Conservation (phyloP, 2,888 invertebrate genomes). For the Melikaiella ostensackeni region DNA sequence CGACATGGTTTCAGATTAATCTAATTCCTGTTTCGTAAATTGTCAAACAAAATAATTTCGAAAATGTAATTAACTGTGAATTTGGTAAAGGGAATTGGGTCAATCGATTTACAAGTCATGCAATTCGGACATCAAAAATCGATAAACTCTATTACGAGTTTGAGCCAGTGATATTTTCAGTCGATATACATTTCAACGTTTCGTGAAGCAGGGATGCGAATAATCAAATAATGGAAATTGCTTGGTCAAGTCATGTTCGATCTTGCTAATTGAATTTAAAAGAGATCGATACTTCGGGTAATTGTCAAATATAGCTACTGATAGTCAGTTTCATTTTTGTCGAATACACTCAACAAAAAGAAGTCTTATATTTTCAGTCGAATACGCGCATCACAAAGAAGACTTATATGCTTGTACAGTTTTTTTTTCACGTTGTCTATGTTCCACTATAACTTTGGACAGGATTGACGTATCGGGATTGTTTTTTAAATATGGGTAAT, state of each 20-base stretch:
- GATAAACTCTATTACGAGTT: not conserved
- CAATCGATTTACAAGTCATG: not conserved
- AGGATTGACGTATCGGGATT: too few relatives aligned
- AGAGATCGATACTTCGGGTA: conserved; percentile 47
- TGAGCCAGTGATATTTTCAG: not conserved
- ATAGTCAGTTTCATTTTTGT: not conserved
- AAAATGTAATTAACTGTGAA: too few relatives aligned
- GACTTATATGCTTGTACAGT: too few relatives aligned
- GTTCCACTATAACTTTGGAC: too few relatives aligned
- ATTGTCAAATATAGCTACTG: conserved; percentile 48
- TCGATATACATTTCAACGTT: not conserved
- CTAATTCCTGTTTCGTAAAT: too few relatives aligned
- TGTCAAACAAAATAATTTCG: too few relatives aligned
- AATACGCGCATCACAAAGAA: too few relatives aligned
- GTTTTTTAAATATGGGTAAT: too few relatives aligned
- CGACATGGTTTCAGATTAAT: too few relatives aligned
- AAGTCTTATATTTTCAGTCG: too few relatives aligned
- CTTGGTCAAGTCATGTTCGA: conserved; percentile 53
- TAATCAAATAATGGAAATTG: conserved; percentile 61
- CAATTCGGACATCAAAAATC: not conserved
- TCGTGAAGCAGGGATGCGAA: conserved; percentile 38
- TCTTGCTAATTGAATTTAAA: conserved; percentile 56
- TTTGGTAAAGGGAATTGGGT: not conserved
- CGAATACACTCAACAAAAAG: too few relatives aligned
- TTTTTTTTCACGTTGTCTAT: too few relatives aligned